phyloP scores from a whole-genome alignment of 2,888 invertebrate species.

The Tipula unca region DNA sequence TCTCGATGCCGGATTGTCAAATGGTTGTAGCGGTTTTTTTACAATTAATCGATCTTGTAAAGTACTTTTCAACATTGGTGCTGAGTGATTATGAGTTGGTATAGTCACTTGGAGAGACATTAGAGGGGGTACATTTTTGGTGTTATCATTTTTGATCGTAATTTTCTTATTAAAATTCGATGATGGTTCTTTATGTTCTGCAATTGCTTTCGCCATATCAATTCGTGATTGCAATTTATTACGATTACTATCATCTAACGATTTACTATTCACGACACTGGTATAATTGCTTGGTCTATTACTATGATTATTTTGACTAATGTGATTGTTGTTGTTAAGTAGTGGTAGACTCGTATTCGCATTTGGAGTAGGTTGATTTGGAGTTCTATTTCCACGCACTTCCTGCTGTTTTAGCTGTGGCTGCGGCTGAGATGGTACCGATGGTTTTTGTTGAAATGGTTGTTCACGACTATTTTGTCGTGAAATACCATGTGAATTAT shows the following conservation, averaged over 20 bases:
- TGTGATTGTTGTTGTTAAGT: slow-evolving; percentile 27
- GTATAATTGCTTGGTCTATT: neutral
- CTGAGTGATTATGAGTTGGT: neutral
- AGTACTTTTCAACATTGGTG: neutral
- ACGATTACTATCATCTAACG: slow-evolving; percentile 24
- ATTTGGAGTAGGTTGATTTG: neutral
- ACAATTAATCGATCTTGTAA: slow-evolving; percentile 9
- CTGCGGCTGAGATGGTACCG: slow-evolving; percentile 14
- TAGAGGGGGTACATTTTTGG: neutral
- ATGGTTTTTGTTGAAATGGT: slow-evolving; percentile 15
- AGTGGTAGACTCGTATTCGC: neutral
- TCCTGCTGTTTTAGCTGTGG: slow-evolving; percentile 15
- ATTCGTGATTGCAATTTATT: slow-evolving; percentile 14
- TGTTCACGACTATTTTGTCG: slow-evolving; percentile 1
- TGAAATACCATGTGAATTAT: neutral
- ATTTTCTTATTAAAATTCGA: neutral
- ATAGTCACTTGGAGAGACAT: neutral
- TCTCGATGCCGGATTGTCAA: neutral
- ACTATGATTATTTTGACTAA: neutral
- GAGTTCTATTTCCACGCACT: slow-evolving; percentile 22
- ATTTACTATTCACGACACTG: slow-evolving; percentile 27
- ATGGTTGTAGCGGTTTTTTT: neutral
- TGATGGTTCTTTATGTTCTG: neutral
- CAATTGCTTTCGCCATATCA: neutral
- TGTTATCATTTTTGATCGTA: neutral